phyloP scores from a whole-genome alignment of 2,888 invertebrate species.

The Epinotia ramella region DNA sequence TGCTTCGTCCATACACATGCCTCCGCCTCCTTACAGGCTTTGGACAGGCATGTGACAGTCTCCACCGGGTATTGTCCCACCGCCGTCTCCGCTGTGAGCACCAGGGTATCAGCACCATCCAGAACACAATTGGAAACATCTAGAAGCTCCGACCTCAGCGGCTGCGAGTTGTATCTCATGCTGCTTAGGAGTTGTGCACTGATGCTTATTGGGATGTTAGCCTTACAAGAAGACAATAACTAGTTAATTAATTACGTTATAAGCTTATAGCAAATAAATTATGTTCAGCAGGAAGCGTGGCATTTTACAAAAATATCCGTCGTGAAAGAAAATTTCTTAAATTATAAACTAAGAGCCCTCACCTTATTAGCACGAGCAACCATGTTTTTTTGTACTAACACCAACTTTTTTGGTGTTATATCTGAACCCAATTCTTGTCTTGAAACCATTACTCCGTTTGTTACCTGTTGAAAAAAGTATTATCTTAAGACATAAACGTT shows the following conservation, averaged over 20 bases:
- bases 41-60: conserved; percentile 72
- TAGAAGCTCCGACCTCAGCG: conserved; percentile 86
- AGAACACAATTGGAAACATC: conserved; percentile 90
- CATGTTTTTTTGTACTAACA: conserved; percentile 84
- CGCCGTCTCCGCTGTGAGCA: conserved; percentile 89
- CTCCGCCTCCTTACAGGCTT: conserved; percentile 89
- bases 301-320: neutral
- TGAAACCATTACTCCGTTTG: conserved; percentile 89
- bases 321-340: no score
- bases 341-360: conserved; percentile 20
- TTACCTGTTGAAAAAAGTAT: conserved; percentile 57
- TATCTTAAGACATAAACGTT: neutral
- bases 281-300: neutral
- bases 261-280: neutral
- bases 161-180: conserved; percentile 67
- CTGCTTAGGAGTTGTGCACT: conserved; percentile 70
- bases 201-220: conserved; percentile 68
- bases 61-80: conserved; percentile 86
- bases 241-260: neutral
- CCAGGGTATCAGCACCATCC: conserved; percentile 89
- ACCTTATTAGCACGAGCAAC: conserved; percentile 79
- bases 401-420: conserved; percentile 78
- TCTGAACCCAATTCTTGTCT: conserved; percentile 83
- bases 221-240: conserved; percentile 54
- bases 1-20: conserved; percentile 86